A percentile compares a stretch with the other conserved stretches of the same genome.
Conservation (phyloP, 2,888 invertebrate genomes). For the Tenthredo mesomela region DNA sequence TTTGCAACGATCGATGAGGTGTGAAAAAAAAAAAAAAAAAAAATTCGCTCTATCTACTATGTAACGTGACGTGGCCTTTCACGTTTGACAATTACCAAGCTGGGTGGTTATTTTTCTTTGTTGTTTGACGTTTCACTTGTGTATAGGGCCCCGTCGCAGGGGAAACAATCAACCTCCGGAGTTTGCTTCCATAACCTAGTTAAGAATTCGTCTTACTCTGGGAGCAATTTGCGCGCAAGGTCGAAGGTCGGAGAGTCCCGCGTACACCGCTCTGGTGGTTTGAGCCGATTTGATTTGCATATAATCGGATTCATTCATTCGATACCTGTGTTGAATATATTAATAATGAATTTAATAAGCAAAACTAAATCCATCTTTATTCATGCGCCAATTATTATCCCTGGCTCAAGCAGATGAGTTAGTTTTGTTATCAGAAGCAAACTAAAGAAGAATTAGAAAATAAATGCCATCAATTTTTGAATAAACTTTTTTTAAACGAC, state of each 20-base stretch:
- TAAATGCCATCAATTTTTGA: background rate
- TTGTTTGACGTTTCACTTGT: conserved; percentile 13
- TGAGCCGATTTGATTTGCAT: conserved; percentile 64
- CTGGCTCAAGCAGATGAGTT: background rate
- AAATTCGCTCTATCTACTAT: background rate
- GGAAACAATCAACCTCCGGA: conserved; percentile 25
- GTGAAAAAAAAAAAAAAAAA: background rate
- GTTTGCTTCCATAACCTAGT: conserved; percentile 46
- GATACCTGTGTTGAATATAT: conserved; percentile 71
- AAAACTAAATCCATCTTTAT: conserved; percentile 68
- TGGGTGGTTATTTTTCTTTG: background rate
- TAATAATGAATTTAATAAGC: conserved; percentile 72
- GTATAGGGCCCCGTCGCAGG: background rate
- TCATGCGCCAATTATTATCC: conserved; percentile 67
- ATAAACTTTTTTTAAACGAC: background rate
- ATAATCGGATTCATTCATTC: conserved; percentile 69
- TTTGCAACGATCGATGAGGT: conserved; percentile 7
- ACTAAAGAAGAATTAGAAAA: background rate
- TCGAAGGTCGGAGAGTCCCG: conserved; percentile 44
- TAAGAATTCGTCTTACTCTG: conserved; percentile 40
- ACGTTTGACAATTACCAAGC: conserved; percentile 34
- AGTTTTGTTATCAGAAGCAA: background rate
- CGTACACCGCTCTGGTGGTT: background rate
- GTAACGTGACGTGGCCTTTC: conserved; percentile 17
- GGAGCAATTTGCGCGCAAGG: conserved; percentile 36